Evolutionary conservation across 2,888 invertebrate genomes (phyloP), one percentile per base, ranked within the genome.

Genomic region (Drosophila borborema): DNA sequence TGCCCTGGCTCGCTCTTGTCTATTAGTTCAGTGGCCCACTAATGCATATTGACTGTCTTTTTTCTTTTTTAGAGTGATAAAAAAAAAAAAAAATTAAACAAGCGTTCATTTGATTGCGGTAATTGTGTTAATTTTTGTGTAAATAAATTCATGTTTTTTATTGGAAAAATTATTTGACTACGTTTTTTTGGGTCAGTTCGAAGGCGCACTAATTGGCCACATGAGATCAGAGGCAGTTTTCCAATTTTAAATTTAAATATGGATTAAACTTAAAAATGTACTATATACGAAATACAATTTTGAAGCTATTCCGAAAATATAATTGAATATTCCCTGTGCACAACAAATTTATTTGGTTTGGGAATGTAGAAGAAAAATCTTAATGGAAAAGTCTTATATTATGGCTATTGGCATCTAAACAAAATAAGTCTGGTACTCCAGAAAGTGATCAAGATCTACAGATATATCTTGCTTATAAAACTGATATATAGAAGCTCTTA

Each of bases 11-110:
- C 64, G 53, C 66, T 81, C 74, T 78, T 69, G 74, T 77, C 85
- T 87, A 84, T 90, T 90, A 81, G 90, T 86, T 86, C 88, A 89
- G 88, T 89, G 86, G 88, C 90, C 90, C 91, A 86, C 87, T 86
- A 86, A 86, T 89, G 91, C 86, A 77, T 72, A 74, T 82, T 80
- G 86, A 60, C 86, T 65, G 82, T 68, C 66, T 70, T 73, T 74
- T 89, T 61, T 68, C 67, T 74, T 72, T 88, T 62, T 67, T 49
- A 12, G 16, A n/a, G 28, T 34, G 14, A 48, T 40, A 20, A 31
- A 41, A 31, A 36, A 16, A 46, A 48, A 48, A 28, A n/a, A 53
- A 51, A 45, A 55, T 40, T 9, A 54, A 61, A 75, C 81, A 49
- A 61, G 62, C 70, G 49, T 12, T 40, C 70, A 69, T 76, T 76